A percentile compares a stretch with the other conserved stretches of the same genome.
Evolutionary conservation across 2,797 vertebrate genomes (phyloP).

Genomic region (Pantherophis vulpinus): DNA sequence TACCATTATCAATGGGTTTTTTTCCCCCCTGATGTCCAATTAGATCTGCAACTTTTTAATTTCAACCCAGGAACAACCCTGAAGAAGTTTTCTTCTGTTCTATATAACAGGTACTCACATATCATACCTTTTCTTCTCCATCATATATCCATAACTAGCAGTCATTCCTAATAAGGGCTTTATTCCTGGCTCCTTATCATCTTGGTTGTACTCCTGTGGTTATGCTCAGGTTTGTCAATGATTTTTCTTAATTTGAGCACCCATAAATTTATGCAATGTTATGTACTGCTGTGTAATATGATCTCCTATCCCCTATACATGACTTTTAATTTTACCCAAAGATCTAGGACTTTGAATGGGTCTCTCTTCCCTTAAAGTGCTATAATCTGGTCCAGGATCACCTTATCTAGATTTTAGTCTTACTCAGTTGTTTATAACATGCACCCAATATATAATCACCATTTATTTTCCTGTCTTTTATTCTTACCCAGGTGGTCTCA

Average conservation of each 20-base stretch:
- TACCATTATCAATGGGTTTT: not conserved
- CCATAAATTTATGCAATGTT: not conserved
- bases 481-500: not conserved
- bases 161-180: not conserved
- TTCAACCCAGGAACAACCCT: not conserved
- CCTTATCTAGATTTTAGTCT: not conserved
- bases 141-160: not conserved
- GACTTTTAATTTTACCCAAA: not conserved
- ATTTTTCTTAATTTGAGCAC: not conserved
- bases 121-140: not conserved
- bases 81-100: not conserved
- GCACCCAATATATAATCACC: not conserved
- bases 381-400: not conserved
- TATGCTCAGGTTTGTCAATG: not conserved
- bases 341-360: not conserved
- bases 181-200: not conserved
- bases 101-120: not conserved
- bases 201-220: not conserved
- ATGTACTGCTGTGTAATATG: not conserved
- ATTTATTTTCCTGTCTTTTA: not conserved
- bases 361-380: not conserved
- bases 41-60: not conserved
- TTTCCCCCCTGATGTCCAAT: not conserved
- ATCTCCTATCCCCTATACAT: not conserved
- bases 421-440: not conserved